Evolutionary conservation across 2,113 vertebrate species (phyloP), one percentile per base, ranked within the genome.

Genomic region (Hymenochirus boettgeri): DNA sequence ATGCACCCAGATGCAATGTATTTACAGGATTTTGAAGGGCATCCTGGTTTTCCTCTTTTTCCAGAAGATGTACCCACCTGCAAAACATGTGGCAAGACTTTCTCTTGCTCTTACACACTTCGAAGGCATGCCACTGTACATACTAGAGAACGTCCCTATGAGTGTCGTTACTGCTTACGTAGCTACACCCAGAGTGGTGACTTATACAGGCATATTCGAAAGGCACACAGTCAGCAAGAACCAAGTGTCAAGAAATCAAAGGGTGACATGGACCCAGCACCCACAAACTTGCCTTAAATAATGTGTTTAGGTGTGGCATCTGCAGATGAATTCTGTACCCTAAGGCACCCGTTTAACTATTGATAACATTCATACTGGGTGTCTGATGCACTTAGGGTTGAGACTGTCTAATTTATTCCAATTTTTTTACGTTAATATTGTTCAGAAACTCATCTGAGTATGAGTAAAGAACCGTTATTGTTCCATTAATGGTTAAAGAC

Each of bases 181-280:
- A 93, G 93, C 77, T 96, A 97, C 82, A 96, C 94, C 0, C 94
- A 97, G 62, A 96, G 93, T 0, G 94, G 94, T 1, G 94, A 96
- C 80, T 80, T 97, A 37, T 97, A 96, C 73, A 83, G 94, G 27
- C 94, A 97, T 71, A 93, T 97, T 72, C 91, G 93, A 26, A 97
- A 96, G 70, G 89, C 90, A 3, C 94, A 97, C 46, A 90, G 92
- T 26, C 86, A 90, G 22, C 85, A 89, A 27, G 89, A 88, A 2
- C 73, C 86, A 54, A 81, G 87, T 0, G 76, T 89, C 57, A 95
- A 94, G 73, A 89, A 90, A 69, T 86, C 79, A 75, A 89, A 89
- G 70, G 73, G 75, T 0, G 91, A 94, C 3, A 70, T 76, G 1
- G 80, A 83, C 27, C 75, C 65, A 1, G 61, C 72, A 29, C 62